These are phyloP conservation scores for Strigops habroptila DNA, from an alignment of 2,113 vertebrate species.

Conservation along the genomic window DNA sequence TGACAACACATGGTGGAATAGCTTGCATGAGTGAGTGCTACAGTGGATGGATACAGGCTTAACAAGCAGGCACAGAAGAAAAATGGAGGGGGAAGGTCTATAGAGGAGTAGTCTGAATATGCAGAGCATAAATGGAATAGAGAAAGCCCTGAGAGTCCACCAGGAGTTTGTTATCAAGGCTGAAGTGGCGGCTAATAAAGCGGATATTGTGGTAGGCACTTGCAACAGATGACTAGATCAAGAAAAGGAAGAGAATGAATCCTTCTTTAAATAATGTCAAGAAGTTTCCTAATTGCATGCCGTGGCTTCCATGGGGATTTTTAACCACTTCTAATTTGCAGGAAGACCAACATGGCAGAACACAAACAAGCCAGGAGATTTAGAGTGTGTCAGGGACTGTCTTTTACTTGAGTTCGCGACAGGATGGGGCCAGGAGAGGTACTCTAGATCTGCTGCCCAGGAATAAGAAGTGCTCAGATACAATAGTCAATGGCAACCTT, in stretches of 20 bases:
- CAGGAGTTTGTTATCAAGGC: not conserved
- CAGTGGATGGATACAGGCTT: not conserved
- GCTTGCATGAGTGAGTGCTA: not conserved
- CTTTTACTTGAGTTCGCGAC: not conserved
- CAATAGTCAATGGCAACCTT: not conserved
- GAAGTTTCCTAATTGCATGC: not conserved
- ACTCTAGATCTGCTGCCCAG: not conserved
- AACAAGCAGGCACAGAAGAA: not conserved
- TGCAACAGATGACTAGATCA: not conserved
- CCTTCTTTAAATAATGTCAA: not conserved
- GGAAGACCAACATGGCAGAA: not conserved
- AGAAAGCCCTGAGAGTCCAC: not conserved
- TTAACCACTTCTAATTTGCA: not conserved
- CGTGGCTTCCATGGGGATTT: not conserved
- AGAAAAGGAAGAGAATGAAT: not conserved
- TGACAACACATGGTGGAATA: not conserved
- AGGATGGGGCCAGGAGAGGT: not conserved
- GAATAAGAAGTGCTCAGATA: not conserved
- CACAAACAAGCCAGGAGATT: not conserved
- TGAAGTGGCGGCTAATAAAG: not conserved
- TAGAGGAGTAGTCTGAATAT: not conserved
- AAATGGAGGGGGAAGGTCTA: not conserved
- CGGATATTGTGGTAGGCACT: not conserved
- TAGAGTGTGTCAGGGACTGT: not conserved
- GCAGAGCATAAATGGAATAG: not conserved